Evolutionary conservation across 2,113 vertebrate genomes (phyloP).

Genomic region (Heteronetta atricapilla): DNA sequence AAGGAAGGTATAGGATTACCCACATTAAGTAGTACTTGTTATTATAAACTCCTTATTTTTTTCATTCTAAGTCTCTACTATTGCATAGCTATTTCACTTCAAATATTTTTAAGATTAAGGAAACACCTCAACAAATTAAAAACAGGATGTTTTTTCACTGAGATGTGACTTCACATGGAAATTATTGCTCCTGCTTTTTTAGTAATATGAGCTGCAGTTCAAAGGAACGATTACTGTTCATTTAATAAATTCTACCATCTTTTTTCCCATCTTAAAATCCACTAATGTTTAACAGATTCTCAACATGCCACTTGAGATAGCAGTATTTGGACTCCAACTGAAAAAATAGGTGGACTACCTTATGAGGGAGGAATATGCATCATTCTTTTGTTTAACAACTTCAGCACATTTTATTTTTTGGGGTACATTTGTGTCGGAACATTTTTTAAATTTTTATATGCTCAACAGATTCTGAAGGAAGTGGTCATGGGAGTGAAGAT

Average conservation of each 20-base stretch:
- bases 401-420: slow-evolving; percentile 72
- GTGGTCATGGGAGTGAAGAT: slow-evolving; percentile 93
- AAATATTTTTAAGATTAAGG: neutral
- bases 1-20: neutral
- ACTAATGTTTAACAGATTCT: slow-evolving; percentile 50
- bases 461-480: slow-evolving; percentile 93
- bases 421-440: slow-evolving; percentile 81
- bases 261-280: slow-evolving; percentile 37
- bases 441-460: slow-evolving; percentile 82
- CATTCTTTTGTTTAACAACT: slow-evolving; percentile 71
- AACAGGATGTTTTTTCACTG: neutral
- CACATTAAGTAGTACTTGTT: neutral
- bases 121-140: neutral
- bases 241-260: slow-evolving; percentile 37
- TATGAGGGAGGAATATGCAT: slow-evolving; percentile 66
- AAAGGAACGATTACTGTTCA: slow-evolving; percentile 3
- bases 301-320: slow-evolving; percentile 48
- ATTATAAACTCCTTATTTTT: neutral
- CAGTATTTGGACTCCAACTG: slow-evolving; percentile 57
- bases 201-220: neutral
- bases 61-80: neutral
- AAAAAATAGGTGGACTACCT: slow-evolving; percentile 62
- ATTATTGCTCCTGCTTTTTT: neutral
- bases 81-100: neutral
- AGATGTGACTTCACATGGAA: neutral